These are phyloP conservation scores for Anthophora plumipes DNA, from an alignment of 2,888 invertebrate genomes.

Conservation along the genomic window DNA sequence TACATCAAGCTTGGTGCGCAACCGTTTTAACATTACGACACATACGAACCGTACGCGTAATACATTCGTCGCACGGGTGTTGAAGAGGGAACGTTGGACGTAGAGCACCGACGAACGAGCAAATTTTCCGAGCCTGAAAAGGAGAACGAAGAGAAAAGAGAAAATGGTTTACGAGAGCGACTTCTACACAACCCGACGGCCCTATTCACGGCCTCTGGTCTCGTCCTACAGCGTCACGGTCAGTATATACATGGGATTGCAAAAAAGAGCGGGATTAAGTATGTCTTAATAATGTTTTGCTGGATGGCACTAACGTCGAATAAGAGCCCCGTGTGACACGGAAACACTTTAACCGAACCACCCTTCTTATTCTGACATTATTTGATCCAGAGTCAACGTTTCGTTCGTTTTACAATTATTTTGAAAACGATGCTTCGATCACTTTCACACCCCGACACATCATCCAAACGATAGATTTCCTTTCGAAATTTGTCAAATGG, in stretches of 20 bases:
- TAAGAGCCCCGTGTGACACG: conserved; percentile 59
- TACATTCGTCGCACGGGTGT: conserved; percentile 20
- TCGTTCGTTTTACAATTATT: conserved; percentile 45
- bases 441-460: no score
- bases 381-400: conserved; percentile 63
- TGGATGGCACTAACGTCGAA: conserved; percentile 72
- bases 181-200: conserved; percentile 95
- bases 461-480: no score
- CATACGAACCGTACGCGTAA: conserved; percentile 31
- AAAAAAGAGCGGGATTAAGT: conserved; percentile 64
- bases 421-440: no score
- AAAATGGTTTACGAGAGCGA: conserved; percentile 97
- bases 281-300: conserved; percentile 71
- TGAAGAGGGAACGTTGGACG: background rate
- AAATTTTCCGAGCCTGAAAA: conserved; percentile 33
- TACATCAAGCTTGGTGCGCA: conserved; percentile 39
- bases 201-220: conserved; percentile 90
- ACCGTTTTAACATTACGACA: conserved; percentile 43
- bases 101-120: conserved; percentile 47
- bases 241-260: conserved; percentile 85
- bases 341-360: conserved; percentile 49
- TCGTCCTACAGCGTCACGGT: conserved; percentile 93
- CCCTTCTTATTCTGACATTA: conserved; percentile 16
- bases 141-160: conserved; percentile 73
- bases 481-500: background rate